phyloP scores from a whole-genome alignment of 2,113 vertebrate genomes.

The Girardinichthys multiradiatus region DNA sequence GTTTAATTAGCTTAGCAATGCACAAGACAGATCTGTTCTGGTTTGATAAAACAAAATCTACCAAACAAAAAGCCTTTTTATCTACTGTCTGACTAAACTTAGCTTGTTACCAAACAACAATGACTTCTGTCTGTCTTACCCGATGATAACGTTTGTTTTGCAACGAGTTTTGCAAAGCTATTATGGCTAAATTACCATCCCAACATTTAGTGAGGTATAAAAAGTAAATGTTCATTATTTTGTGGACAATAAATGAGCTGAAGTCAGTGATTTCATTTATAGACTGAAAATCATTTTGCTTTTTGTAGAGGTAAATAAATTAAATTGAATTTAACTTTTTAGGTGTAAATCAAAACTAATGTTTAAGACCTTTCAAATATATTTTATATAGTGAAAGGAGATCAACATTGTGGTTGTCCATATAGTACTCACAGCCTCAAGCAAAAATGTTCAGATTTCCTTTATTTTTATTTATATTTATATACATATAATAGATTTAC shows the following conservation, averaged over 20 bases:
- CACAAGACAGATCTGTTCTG: neutral
- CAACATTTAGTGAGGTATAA: no score
- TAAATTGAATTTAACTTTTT: neutral
- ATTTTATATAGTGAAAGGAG: neutral
- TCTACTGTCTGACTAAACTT: neutral
- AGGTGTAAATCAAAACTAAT: neutral
- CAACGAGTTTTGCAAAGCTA: neutral
- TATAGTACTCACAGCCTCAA: neutral
- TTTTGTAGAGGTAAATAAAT: neutral
- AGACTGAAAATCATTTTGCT: neutral
- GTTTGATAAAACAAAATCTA: neutral
- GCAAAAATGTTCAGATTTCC: no score
- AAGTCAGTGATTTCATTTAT: neutral
- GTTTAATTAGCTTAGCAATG: conserved; percentile 1
- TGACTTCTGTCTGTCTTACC: neutral
- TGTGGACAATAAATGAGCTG: neutral
- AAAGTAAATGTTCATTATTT: neutral
- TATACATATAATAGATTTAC: no score
- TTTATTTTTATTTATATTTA: no score
- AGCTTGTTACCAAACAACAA: neutral
- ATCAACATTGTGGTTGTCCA: neutral
- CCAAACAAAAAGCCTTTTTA: neutral
- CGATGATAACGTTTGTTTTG: neutral
- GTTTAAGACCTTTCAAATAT: neutral
- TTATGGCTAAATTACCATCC: neutral